These are phyloP conservation scores for Archilochus colubris DNA, from an alignment of 2,113 vertebrate genomes.

Conservation along the genomic window DNA sequence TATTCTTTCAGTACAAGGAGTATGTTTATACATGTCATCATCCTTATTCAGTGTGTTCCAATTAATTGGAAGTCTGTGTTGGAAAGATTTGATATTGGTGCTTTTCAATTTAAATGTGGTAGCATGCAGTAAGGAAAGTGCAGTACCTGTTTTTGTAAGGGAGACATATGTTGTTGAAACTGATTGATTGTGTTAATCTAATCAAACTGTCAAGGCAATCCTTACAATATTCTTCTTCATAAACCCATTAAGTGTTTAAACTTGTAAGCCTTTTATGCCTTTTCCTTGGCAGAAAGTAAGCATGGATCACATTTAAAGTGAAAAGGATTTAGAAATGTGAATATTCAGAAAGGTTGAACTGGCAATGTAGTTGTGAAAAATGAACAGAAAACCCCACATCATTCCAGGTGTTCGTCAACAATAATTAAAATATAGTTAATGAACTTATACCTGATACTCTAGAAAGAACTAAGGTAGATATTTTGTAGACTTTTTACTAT, in stretches of 20 bases:
- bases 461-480: background rate
- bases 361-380: background rate
- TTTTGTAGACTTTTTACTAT: background rate
- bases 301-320: background rate
- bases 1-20: background rate
- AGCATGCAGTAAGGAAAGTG: background rate
- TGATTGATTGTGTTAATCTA: constrained; percentile 40
- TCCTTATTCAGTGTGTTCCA: background rate
- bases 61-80: background rate
- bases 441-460: background rate
- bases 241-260: constrained; percentile 38
- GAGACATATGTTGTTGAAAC: background rate
- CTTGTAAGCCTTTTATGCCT: constrained; percentile 1
- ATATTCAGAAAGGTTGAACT: background rate
- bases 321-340: background rate
- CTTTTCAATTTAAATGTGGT: constrained; percentile 5
- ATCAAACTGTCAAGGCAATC: constrained; percentile 18
- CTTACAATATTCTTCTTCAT: constrained; percentile 25
- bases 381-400: background rate
- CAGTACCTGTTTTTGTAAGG: constrained; percentile 1
- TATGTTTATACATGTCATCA: background rate
- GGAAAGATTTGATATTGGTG: background rate
- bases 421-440: background rate
- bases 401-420: background rate
- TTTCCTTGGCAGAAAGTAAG: constrained; percentile 3